A percentile compares a stretch with the other conserved stretches of the same genome.
These are phyloP conservation scores for Etia nguti DNA, from an alignment of 2,113 vertebrate species.

Conservation along the genomic window DNA sequence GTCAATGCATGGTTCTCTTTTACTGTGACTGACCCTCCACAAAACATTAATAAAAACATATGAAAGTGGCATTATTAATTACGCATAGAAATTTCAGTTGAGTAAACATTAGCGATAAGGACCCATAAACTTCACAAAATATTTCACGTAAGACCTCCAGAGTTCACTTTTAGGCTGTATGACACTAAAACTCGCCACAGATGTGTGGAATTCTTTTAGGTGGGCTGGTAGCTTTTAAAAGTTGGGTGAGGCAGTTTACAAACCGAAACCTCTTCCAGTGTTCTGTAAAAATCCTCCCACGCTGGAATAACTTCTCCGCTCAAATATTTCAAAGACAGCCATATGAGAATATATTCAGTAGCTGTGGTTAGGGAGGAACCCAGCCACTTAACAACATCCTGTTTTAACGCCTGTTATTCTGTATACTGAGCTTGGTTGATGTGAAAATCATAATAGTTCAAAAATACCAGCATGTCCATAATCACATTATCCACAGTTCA, in stretches of 20 bases:
- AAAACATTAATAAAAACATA: neutral
- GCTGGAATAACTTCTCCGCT: neutral
- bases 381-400: neutral
- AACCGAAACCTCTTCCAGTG: neutral
- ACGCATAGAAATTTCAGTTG: rapidly evolving
- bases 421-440: neutral
- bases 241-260: neutral
- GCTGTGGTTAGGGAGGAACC: slow-evolving; percentile 1
- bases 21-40: neutral
- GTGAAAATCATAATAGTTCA: neutral
- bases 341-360: neutral
- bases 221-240: neutral
- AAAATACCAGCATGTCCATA: neutral
- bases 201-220: slow-evolving; percentile 5
- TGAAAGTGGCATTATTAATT: neutral
- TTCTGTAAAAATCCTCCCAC: slow-evolving; percentile 6
- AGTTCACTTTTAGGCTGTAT: neutral
- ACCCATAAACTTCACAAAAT: neutral
- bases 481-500: neutral
- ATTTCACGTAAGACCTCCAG: neutral
- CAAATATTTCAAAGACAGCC: neutral
- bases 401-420: neutral
- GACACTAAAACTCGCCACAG: neutral
- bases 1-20: neutral
- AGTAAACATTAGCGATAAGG: neutral